Base-by-base conservation (phyloP, 2,888 invertebrate species). In the Ferdinandea cuprea region DNA sequence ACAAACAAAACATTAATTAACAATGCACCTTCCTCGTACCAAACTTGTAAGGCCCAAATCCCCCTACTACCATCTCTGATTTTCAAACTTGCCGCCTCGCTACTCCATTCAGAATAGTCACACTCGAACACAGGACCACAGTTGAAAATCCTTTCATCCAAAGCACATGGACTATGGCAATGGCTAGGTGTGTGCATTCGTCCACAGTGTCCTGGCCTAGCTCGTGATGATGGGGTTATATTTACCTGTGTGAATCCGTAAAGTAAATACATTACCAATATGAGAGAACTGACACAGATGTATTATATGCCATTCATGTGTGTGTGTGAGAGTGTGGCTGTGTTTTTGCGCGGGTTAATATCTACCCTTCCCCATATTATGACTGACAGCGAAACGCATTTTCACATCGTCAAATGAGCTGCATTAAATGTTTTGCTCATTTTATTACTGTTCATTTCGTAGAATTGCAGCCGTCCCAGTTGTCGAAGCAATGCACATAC, bases 401-500 rank as follows among this genome's bases (percentile, higher is more conserved):
- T 68, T 46, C 77, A 77, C 61, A 78, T 78, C 83, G 77, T 78
- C 77, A 78, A 83, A 83, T 78, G 72, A 68, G 72, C 61, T 72
- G 77, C 44, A 77, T 68, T 78, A 72, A 77, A 76, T 63, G 59
- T 63, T 77, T 63, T 78, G 77, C 72, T 83, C 83, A 78, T 83
- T 72, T 83, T 46, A 68, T 68, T 68, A 48, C 73, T 25, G 11
- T 15, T 40, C 40, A 15, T 6, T 9, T 56, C 19, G 40, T 8
- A 19, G 28, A 44, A 9, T 54, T 35, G 58, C 48, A 48, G 30
- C 35, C 32, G 25, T 30, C 40, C 17, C 44, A 7, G 17, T 17
- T 32, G 17, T 15, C 19, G 8, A 21, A 4, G 15, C n/a, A 6
- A 30, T 17, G 30, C 5, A 76, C 58, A 9, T 25, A 3, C 2